Evolutionary conservation across 2,797 vertebrate genomes (phyloP).

Genomic region (Lutjanus campechanus): DNA sequence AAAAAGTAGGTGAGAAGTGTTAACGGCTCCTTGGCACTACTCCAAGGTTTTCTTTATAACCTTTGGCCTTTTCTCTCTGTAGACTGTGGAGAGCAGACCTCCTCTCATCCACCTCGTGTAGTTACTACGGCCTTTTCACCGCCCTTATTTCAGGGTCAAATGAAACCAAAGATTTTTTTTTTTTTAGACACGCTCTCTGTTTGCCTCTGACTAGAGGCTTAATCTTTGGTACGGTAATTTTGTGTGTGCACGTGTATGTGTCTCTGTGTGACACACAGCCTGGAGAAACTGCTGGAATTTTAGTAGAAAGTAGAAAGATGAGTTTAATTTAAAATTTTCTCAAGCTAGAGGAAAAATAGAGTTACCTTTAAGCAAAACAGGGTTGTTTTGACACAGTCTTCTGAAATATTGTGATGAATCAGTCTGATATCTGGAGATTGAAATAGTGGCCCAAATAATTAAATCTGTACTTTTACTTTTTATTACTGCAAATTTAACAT

Average conservation of each 20-base stretch:
- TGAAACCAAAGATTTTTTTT: slow-evolving; percentile 30
- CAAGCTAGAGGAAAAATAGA: slow-evolving; percentile 1
- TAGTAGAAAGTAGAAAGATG: not conserved
- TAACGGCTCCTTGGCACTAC: slow-evolving; percentile 70
- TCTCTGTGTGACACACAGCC: slow-evolving; percentile 13
- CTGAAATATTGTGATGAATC: not conserved
- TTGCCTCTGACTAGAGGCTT: slow-evolving; percentile 15
- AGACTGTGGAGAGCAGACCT: slow-evolving; percentile 55
- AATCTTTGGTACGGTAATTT: slow-evolving; percentile 3
- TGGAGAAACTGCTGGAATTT: slow-evolving; percentile 12
- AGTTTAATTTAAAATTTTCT: slow-evolving; percentile 11
- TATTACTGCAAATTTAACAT: not conserved
- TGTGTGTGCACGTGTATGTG: not conserved
- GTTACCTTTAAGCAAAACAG: not conserved
- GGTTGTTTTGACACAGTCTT: not conserved
- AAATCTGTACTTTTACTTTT: not conserved
- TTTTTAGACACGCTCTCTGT: slow-evolving; percentile 4
- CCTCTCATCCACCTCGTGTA: slow-evolving; percentile 43
- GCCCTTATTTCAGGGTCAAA: slow-evolving; percentile 59
- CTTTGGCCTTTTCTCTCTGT: slow-evolving; percentile 68
- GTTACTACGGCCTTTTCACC: slow-evolving; percentile 35
- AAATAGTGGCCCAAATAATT: not conserved
- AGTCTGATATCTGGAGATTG: not conserved
- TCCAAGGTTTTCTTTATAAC: slow-evolving; percentile 55
- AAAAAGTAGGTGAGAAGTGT: slow-evolving; percentile 77